Evolutionary conservation across 2,113 vertebrate species (phyloP), one percentile per base, ranked within the genome.

Genomic region (Saguinus imperator): DNA sequence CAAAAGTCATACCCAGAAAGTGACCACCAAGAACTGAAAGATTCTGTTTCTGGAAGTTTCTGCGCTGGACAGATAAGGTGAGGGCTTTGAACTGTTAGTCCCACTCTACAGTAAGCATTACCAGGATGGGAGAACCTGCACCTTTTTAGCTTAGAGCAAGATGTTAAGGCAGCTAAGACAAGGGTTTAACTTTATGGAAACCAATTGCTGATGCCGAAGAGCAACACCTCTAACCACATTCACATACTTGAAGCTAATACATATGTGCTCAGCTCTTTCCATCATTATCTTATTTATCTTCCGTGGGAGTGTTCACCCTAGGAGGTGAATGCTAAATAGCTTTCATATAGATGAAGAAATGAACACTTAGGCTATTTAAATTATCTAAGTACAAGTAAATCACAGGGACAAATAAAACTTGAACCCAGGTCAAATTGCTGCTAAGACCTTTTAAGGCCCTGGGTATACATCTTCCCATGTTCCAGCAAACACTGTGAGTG

Each of bases 41-140:
- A 72, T 57, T 88, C 52, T 16, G 7, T 77, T 86, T 91, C 92
- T 94, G 43, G 29, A 91, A 75, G 17, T 76, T 93, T 92, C 57
- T 82, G 20, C 17, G 16, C 7, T 77, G 14, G 43, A 3, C 16
- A 82, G 61, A n/a, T 18, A 45, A 95, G 18, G 32, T 32, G 66
- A 91, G 8, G 40, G 83, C 58, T 87, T 82, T 76, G 48, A 87
- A 83, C 32, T 48, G 21, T 45, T 75, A 43, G 5, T 52, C 52
- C 77, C 7, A 40, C 13, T 12, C 17, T 27, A 2, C 3, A n/a
- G 43, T 16, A 94, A 20, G 48, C 37, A 14, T 72, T 68, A 7
- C 58, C 77, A 83, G 57, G 14, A 68, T 32, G 23, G 11, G 17
- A 80, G 18, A 21, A 5, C 6, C 85, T 70, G 17, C 3, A 14